Percentiles rank a stretch among this genome's conserved stretches.
Evolutionary conservation across 1,140 invertebrate species (phyloP).

Genomic region (Ruditapes philippinarum): DNA sequence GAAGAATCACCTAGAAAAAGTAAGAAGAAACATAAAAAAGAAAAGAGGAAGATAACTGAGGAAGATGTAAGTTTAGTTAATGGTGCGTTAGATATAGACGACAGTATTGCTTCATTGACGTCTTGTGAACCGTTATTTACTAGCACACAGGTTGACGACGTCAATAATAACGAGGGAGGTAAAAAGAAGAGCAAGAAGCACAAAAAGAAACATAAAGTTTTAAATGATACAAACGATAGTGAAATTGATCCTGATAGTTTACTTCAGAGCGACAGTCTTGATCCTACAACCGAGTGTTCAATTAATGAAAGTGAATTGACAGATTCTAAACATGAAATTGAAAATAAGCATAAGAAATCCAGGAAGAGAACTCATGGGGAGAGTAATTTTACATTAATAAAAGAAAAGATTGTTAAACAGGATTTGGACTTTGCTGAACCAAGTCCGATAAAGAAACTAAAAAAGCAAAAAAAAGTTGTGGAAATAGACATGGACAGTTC

Average conservation of each 20-base stretch:
- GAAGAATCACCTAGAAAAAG: background rate
- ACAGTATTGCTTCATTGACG: background rate
- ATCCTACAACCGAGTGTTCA: background rate
- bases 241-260: no score
- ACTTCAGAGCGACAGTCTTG: no score
- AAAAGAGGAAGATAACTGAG: background rate
- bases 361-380: slow-evolving; percentile 38
- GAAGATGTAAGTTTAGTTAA: background rate
- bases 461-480: background rate
- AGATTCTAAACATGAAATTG: background rate
- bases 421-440: background rate
- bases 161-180: background rate
- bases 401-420: background rate
- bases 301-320: background rate
- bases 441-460: background rate
- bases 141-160: background rate
- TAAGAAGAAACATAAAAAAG: slow-evolving; percentile 24
- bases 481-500: background rate
- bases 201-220: background rate
- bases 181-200: background rate
- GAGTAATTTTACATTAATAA: background rate
- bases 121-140: slow-evolving; percentile 1
- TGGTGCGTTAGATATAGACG: background rate
- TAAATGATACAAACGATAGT: background rate
- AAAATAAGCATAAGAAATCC: background rate